A percentile compares a stretch with the other conserved stretches of the same genome.
These are phyloP conservation scores for Macaria notata DNA, from an alignment of 2,888 invertebrate genomes.

Conservation along the genomic window DNA sequence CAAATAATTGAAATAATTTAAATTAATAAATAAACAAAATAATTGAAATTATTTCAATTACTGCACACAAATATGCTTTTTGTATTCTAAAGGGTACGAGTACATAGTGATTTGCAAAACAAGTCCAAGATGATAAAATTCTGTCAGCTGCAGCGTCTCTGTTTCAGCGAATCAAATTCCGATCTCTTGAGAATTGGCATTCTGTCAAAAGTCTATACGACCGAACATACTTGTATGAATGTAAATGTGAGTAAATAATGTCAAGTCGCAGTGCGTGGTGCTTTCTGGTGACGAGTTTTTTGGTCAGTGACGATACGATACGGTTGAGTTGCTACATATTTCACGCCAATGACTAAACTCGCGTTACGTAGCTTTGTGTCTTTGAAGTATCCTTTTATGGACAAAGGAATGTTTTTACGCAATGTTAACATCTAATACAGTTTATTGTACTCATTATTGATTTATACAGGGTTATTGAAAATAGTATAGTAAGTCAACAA, in stretches of 20 bases:
- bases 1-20: too few relatives aligned
- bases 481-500: too few relatives aligned
- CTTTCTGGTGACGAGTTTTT: conserved; percentile 16
- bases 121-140: too few relatives aligned
- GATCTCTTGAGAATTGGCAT: conserved; percentile 18
- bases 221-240: conserved; percentile 1
- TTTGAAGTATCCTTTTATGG: conserved; percentile 1
- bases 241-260: neutral
- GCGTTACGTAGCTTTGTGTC: neutral
- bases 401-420: neutral
- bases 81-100: too few relatives aligned
- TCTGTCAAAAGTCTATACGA: conserved; percentile 14
- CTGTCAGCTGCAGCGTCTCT: neutral
- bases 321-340: conserved; percentile 13
- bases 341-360: conserved; percentile 15
- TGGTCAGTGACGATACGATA: conserved; percentile 8
- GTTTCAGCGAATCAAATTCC: conserved; percentile 14
- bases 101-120: too few relatives aligned
- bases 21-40: too few relatives aligned
- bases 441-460: too few relatives aligned
- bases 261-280: conserved; percentile 19
- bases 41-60: too few relatives aligned
- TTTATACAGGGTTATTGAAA: too few relatives aligned
- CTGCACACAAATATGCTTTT: too few relatives aligned
- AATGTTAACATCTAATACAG: neutral